Evolutionary conservation across 2,797 vertebrate species (phyloP).

Genomic region (Micromesistius poutassou): DNA sequence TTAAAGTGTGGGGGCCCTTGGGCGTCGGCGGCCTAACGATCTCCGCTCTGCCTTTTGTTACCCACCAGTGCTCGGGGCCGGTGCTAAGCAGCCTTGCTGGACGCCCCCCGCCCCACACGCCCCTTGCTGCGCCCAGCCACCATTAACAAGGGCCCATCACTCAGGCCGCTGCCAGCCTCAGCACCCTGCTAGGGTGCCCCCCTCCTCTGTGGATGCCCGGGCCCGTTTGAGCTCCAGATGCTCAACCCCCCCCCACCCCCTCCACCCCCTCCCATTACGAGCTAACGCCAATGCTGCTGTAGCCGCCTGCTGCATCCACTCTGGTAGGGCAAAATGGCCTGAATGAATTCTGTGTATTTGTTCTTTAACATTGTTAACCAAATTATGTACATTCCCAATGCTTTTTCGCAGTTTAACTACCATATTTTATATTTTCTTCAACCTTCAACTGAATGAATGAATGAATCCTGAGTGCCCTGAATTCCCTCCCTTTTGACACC

Average conservation of each 20-base stretch:
- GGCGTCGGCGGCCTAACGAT: slow-evolving; percentile 71
- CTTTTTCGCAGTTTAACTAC: too few species aligned
- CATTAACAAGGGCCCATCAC: slow-evolving; percentile 68
- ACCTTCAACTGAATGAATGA: too few species aligned
- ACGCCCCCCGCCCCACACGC: slow-evolving; percentile 54
- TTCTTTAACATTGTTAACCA: too few species aligned
- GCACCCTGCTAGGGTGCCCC: slow-evolving; percentile 49
- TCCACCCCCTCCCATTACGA: too few species aligned
- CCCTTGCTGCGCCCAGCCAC: slow-evolving; percentile 23
- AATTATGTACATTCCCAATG: too few species aligned
- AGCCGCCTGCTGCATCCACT: too few species aligned
- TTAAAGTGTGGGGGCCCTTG: slow-evolving; percentile 68
- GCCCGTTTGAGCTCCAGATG: slow-evolving; percentile 55
- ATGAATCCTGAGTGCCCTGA: too few species aligned
- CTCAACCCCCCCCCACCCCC: background rate
- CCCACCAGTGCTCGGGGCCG: slow-evolving; percentile 58
- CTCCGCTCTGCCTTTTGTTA: slow-evolving; percentile 73
- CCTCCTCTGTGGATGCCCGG: slow-evolving; percentile 43
- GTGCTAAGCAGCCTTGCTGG: slow-evolving; percentile 63
- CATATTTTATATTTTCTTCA: too few species aligned
- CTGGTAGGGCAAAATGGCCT: too few species aligned
- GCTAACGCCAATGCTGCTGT: too few species aligned
- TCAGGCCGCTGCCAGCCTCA: slow-evolving; percentile 53
- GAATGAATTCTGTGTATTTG: too few species aligned
- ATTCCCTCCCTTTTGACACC: too few species aligned